phyloP scores from a whole-genome alignment of 2,797 vertebrate species.

The Leuciscus waleckii region DNA sequence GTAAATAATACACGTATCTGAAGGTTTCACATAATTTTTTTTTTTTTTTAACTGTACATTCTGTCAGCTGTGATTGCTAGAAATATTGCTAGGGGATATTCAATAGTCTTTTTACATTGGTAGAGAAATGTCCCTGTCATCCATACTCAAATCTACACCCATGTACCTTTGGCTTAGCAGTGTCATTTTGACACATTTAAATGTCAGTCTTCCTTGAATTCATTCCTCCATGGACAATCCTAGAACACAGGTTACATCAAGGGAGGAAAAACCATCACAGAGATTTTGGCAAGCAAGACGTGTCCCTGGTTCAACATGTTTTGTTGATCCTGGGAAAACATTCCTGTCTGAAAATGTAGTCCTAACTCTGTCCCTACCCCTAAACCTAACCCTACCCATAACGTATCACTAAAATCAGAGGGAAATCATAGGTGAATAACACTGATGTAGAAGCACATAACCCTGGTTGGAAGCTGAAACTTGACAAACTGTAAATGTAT shows the following conservation, averaged over 20 bases:
- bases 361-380: background rate
- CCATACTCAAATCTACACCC: background rate
- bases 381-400: background rate
- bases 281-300: background rate
- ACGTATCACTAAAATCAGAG: background rate
- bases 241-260: background rate
- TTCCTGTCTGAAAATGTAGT: background rate
- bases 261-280: background rate
- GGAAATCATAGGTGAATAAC: background rate
- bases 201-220: conserved; percentile 29
- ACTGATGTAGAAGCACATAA: background rate
- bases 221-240: background rate
- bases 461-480: background rate
- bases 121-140: background rate
- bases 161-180: background rate
- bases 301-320: background rate
- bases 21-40: background rate
- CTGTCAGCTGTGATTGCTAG: background rate
- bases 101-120: background rate
- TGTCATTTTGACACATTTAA: conserved; percentile 25
- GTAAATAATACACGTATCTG: background rate
- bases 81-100: background rate
- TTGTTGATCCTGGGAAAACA: background rate
- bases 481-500: background rate
- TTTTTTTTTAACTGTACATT: background rate